Evolutionary conservation across 2,888 invertebrate species (phyloP).

Genomic region (Apamea epomidion): DNA sequence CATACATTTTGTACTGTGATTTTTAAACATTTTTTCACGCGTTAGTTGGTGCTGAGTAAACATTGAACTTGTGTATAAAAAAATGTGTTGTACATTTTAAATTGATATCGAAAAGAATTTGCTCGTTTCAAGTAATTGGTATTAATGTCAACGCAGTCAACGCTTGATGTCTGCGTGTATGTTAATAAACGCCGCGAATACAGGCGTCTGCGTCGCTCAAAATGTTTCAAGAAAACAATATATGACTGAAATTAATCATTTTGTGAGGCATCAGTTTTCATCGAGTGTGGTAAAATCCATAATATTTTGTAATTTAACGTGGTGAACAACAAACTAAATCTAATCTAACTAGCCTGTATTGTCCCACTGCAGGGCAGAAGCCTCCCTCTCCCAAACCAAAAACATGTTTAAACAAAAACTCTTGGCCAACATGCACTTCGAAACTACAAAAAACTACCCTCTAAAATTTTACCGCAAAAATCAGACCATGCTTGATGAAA

Average conservation of each 20-base stretch:
- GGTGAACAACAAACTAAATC: not conserved
- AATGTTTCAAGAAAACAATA: not conserved
- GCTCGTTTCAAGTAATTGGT: not conserved
- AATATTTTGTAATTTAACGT: not conserved
- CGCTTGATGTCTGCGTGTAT: no score
- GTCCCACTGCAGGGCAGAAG: no score
- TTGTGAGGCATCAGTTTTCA: not conserved
- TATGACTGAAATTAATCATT: not conserved
- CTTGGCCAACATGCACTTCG: not conserved
- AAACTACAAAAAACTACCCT: constrained; percentile 11
- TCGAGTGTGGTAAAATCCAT: not conserved
- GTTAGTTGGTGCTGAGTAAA: constrained; percentile 5
- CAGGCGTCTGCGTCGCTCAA: not conserved
- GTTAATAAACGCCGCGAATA: not conserved
- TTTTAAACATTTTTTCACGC: constrained; percentile 11
- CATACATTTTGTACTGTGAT: not conserved
- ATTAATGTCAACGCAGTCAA: not conserved
- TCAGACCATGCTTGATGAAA: constrained; percentile 66
- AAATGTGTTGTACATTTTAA: not conserved
- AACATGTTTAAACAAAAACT: not conserved
- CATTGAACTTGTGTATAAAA: constrained; percentile 4
- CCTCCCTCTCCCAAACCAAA: no score
- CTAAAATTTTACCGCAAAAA: constrained; percentile 27
- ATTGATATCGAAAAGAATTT: not conserved
- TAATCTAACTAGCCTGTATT: no score